These are phyloP conservation scores for Carettochelys insculpta DNA, from an alignment of 2,113 vertebrate genomes.

Conservation along the genomic window DNA sequence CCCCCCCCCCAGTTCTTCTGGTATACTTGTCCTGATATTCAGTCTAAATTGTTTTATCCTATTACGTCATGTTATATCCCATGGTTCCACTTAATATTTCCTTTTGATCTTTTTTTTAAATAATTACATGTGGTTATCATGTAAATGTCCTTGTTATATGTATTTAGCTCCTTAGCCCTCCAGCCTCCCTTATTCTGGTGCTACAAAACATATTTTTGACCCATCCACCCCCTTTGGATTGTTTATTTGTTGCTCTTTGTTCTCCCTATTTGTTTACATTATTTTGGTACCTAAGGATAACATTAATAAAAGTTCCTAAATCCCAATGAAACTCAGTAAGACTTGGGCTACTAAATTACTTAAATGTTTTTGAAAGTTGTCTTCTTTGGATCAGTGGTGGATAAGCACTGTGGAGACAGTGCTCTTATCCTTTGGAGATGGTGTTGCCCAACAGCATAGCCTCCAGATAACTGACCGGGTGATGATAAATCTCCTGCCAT, in stretches of 20 bases:
- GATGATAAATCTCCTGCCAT: neutral
- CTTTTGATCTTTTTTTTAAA: neutral
- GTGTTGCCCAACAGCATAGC: neutral
- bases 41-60: neutral
- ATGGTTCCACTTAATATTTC: neutral
- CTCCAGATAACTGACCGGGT: neutral
- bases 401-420: neutral
- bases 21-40: neutral
- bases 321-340: neutral
- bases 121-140: neutral
- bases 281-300: neutral
- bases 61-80: neutral
- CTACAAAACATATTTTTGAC: neutral
- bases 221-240: accelerated
- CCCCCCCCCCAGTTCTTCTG: neutral
- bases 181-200: neutral
- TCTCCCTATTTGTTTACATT: neutral
- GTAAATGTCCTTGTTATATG: neutral
- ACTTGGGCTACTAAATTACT: neutral
- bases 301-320: neutral
- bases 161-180: neutral
- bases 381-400: neutral
- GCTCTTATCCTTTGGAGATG: neutral
- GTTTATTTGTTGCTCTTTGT: neutral
- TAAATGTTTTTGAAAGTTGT: neutral